Conservation (phyloP, 2,797 vertebrate species). For the Galago senegalensis region DNA sequence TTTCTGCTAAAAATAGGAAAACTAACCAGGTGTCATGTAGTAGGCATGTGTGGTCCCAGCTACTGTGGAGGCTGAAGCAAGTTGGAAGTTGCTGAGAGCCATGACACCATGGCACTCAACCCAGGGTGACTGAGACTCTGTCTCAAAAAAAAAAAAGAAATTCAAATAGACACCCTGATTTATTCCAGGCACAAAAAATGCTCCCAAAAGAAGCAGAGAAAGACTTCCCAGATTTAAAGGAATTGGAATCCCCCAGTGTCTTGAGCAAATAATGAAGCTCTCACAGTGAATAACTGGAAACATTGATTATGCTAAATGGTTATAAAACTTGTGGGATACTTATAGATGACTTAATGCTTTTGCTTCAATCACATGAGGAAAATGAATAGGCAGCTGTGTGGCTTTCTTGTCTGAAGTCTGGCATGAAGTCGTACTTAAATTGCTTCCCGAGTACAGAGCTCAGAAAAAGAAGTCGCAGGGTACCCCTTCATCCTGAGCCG, state of each 20-base stretch:
- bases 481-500: too few species aligned
- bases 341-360: background rate
- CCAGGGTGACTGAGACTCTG: too few species aligned
- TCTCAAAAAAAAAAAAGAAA: background rate
- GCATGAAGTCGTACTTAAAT: background rate
- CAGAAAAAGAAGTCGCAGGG: background rate
- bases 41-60: too few species aligned
- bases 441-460: background rate
- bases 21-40: too few species aligned
- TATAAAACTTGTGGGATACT: background rate
- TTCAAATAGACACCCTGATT: background rate
- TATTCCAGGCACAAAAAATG: background rate
- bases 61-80: too few species aligned
- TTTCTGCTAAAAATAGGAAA: too few species aligned
- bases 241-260: background rate
- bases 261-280: slow-evolving; percentile 12
- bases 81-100: too few species aligned
- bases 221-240: background rate
- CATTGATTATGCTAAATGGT: background rate
- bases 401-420: background rate
- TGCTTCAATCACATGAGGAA: background rate
- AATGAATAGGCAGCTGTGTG: background rate
- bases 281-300: slow-evolving; percentile 22
- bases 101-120: too few species aligned
- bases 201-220: background rate